phyloP scores from a whole-genome alignment of 1,140 invertebrate genomes.

The Macrobrachium nipponense region DNA sequence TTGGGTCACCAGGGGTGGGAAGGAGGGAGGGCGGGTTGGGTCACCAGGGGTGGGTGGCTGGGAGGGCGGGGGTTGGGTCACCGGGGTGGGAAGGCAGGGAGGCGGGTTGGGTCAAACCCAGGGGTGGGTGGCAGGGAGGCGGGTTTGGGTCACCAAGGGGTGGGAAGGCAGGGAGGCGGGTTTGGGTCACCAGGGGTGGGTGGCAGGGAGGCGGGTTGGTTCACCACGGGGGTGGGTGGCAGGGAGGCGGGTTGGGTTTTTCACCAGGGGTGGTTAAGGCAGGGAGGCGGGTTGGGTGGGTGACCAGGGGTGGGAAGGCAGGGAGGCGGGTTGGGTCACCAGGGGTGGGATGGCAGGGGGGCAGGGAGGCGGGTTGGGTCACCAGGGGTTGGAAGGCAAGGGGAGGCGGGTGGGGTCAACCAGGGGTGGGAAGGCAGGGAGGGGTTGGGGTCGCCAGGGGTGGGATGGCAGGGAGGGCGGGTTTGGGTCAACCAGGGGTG shows the following conservation, averaged over 20 bases:
- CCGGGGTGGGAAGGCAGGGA: not conserved
- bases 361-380: not conserved
- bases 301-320: not conserved
- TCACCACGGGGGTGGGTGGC: not conserved
- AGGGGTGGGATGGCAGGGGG: not conserved
- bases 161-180: not conserved
- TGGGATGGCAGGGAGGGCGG: not conserved
- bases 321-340: not conserved
- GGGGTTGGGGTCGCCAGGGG: not conserved
- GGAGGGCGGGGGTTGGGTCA: not conserved
- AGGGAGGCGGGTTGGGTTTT: not conserved
- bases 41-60: not conserved
- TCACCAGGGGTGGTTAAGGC: not conserved
- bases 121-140: not conserved
- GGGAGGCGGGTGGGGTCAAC: not conserved
- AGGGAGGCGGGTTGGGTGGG: not conserved
- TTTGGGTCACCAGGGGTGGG: not conserved
- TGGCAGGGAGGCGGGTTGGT: not conserved
- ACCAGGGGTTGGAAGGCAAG: not conserved
- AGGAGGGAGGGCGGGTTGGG: not conserved
- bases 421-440: not conserved
- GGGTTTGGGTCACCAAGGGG: not conserved
- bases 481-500: not conserved
- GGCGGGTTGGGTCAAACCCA: not conserved
- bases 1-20: not conserved